A percentile compares a stretch with the other conserved stretches of the same genome.
Conservation (phyloP, 2,797 vertebrate species). For the Potorous gilbertii region DNA sequence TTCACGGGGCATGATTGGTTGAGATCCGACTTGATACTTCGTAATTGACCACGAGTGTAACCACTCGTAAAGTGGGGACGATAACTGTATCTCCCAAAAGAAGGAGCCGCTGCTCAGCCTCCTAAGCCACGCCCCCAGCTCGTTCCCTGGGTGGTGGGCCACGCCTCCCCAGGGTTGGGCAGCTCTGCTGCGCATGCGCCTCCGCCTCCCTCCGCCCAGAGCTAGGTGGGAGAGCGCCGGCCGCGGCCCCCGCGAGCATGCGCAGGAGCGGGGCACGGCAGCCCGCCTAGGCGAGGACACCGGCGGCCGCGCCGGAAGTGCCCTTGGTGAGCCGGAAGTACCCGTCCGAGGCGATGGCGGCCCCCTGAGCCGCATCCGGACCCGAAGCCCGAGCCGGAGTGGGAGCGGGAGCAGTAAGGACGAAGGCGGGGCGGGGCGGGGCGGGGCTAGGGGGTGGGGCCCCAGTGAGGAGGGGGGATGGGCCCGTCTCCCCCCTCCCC, state of each 20-base stretch:
- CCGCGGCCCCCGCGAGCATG: slow-evolving; percentile 2
- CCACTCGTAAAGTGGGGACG: too few species aligned
- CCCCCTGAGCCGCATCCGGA: not conserved
- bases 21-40: not conserved
- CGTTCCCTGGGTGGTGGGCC: rapidly evolving
- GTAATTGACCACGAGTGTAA: not conserved
- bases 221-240: not conserved
- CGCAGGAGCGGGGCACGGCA: too few species aligned
- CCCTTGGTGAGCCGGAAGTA: not conserved
- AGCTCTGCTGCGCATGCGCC: not conserved
- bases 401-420: rapidly evolving
- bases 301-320: slow-evolving; percentile 66
- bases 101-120: rapidly evolving
- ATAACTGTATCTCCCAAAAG: not conserved
- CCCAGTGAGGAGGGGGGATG: not conserved
- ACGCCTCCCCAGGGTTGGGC: not conserved
- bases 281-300: not conserved
- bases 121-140: too few species aligned
- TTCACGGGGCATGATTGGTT: not conserved
- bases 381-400: not conserved
- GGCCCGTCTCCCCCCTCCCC: not conserved
- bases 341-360: not conserved
- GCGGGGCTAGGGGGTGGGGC: not conserved
- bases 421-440: not conserved
- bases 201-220: not conserved